Evolutionary conservation across 2,888 invertebrate species (phyloP).

Genomic region (Marronus borbonicus): DNA sequence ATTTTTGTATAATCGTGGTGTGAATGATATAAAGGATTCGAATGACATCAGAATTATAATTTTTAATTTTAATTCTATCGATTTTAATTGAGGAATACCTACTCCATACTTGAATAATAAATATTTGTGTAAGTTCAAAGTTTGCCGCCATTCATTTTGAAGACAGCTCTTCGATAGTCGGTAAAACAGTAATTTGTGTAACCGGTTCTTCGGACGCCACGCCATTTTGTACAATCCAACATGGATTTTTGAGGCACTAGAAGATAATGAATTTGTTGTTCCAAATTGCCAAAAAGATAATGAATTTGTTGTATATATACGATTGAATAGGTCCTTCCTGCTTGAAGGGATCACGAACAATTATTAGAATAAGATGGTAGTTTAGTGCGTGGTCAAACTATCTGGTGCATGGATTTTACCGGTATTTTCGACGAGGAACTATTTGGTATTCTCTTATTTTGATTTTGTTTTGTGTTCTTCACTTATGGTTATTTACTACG

Average conservation of each 20-base stretch:
- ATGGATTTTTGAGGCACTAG: slow-evolving; percentile 50
- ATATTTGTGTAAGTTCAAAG: not conserved
- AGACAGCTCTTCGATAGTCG: not conserved
- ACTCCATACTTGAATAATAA: too few relatives aligned
- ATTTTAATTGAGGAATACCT: too few relatives aligned
- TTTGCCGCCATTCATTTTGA: slow-evolving; percentile 1
- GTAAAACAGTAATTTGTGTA: slow-evolving; percentile 21
- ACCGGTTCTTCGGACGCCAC: slow-evolving; percentile 60
- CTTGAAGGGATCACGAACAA: slow-evolving; percentile 33
- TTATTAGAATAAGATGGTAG: slow-evolving; percentile 41
- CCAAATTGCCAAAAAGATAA: slow-evolving; percentile 40
- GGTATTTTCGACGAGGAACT: slow-evolving; percentile 45
- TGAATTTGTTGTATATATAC: slow-evolving; percentile 41
- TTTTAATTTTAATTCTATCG: too few relatives aligned
- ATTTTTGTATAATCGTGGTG: too few relatives aligned
- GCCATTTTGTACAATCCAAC: slow-evolving; percentile 63
- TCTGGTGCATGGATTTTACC: slow-evolving; percentile 48
- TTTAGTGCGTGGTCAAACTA: slow-evolving; percentile 42
- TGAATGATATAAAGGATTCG: too few relatives aligned
- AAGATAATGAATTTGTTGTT: slow-evolving; percentile 47
- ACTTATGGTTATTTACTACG: slow-evolving; percentile 40
- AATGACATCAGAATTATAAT: too few relatives aligned
- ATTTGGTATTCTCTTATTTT: slow-evolving; percentile 40
- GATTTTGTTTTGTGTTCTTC: slow-evolving; percentile 47
- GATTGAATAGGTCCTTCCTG: slow-evolving; percentile 26